phyloP scores from a whole-genome alignment of 2,797 vertebrate genomes.

The Xyrichtys novacula region DNA sequence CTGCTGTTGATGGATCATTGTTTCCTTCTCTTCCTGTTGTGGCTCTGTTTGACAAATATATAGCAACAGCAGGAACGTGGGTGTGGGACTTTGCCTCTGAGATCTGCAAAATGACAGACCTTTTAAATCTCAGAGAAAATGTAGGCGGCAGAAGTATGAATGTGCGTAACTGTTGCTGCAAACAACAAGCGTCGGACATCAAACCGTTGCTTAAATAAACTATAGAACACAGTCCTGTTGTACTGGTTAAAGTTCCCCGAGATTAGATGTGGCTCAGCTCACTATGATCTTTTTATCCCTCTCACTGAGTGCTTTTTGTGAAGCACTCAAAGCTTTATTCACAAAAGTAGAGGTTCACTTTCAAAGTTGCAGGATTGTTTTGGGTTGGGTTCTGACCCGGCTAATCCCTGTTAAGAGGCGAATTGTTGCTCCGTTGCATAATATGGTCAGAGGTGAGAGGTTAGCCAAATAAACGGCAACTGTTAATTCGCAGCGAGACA shows the following conservation, averaged over 20 bases:
- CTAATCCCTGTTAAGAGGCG: conserved; percentile 57
- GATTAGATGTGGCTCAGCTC: conserved; percentile 25
- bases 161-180: conserved; percentile 8
- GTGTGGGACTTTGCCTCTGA: conserved; percentile 16
- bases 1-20: conserved; percentile 61
- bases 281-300: conserved; percentile 32
- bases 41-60: conserved; percentile 38
- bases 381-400: conserved; percentile 29
- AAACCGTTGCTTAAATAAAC: conserved; percentile 30
- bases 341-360: conserved; percentile 26
- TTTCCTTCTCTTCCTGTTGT: conserved; percentile 66
- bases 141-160: neutral
- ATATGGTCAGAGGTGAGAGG: conserved; percentile 34
- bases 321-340: conserved; percentile 44
- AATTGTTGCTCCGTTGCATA: conserved; percentile 56
- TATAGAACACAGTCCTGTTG: conserved; percentile 12
- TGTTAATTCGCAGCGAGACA: neutral
- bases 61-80: conserved; percentile 45
- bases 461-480: conserved; percentile 20
- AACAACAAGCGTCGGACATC: conserved; percentile 7
- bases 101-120: conserved; percentile 24
- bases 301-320: conserved; percentile 24
- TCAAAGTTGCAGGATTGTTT: conserved; percentile 45
- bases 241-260: conserved; percentile 14
- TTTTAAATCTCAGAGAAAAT: conserved; percentile 1